Evolutionary conservation across 2,797 vertebrate genomes (phyloP).

Genomic region (Champsocephalus esox): DNA sequence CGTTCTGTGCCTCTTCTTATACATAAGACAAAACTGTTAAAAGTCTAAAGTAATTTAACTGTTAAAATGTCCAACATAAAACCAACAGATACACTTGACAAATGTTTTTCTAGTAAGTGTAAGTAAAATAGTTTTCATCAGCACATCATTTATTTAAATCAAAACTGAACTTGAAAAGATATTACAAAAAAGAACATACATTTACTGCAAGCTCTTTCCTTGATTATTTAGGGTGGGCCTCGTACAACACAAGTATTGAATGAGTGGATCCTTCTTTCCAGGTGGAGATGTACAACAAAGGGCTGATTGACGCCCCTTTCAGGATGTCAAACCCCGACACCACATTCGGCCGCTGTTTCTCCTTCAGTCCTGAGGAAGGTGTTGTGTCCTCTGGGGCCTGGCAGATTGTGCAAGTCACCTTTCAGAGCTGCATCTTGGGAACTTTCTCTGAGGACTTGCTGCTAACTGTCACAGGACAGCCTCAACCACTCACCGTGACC

Average conservation of each 20-base stretch:
- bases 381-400: slow-evolving; percentile 74
- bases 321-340: slow-evolving; percentile 72
- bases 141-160: too few species aligned
- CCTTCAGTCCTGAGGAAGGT: slow-evolving; percentile 85
- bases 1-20: background rate
- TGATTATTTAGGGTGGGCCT: too few species aligned
- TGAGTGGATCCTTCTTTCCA: slow-evolving; percentile 52
- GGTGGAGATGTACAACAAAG: slow-evolving; percentile 87
- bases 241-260: background rate
- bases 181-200: background rate
- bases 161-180: background rate
- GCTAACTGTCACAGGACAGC: slow-evolving; percentile 82
- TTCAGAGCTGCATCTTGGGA: slow-evolving; percentile 84
- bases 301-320: slow-evolving; percentile 88
- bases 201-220: background rate
- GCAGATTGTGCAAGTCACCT: slow-evolving; percentile 84
- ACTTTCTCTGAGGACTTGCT: slow-evolving; percentile 85
- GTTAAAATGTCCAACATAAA: background rate
- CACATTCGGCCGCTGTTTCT: slow-evolving; percentile 84
- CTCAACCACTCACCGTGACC: slow-evolving; percentile 78
- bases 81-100: background rate
- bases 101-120: background rate
- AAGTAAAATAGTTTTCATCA: too few species aligned
- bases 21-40: background rate
- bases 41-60: background rate